Evolutionary conservation across 1,140 invertebrate species (phyloP).

Genomic region (Pseudobourletiella spinata): DNA sequence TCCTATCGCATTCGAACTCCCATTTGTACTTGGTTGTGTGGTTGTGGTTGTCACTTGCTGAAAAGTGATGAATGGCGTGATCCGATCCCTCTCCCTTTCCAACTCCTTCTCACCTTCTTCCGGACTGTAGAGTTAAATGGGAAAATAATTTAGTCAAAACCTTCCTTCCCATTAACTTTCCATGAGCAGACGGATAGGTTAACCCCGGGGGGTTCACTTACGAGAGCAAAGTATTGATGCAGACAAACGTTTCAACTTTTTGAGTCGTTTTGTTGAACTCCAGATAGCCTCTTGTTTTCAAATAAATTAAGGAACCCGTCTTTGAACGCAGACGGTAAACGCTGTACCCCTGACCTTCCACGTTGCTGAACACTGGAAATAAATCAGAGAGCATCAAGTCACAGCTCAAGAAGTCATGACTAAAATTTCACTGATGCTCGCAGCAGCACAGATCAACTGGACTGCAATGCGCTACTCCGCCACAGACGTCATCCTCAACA

Average conservation of each 20-base stretch:
- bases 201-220: too few species aligned
- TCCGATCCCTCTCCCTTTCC: constrained; percentile 34
- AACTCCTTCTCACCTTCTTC: constrained; percentile 36
- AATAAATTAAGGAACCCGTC: constrained; percentile 67
- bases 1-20: constrained; percentile 11
- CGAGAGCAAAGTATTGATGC: constrained; percentile 69
- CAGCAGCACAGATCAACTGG: too few species aligned
- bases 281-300: constrained; percentile 65
- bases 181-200: too few species aligned
- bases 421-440: too few species aligned
- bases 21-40: constrained; percentile 34
- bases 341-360: constrained; percentile 61
- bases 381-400: constrained; percentile 35
- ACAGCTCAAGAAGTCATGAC: too few species aligned
- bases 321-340: constrained; percentile 70
- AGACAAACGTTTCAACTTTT: constrained; percentile 68
- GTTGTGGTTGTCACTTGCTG: constrained; percentile 32
- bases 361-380: constrained; percentile 65
- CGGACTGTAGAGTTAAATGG: constrained; percentile 6
- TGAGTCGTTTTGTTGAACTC: constrained; percentile 62
- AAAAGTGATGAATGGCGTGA: constrained; percentile 36
- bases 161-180: too few species aligned
- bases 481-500: too few species aligned
- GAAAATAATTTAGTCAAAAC: background rate
- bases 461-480: too few species aligned